Base-by-base conservation (phyloP, 2,888 invertebrate genomes). In the Scaptomyza parva region DNA sequence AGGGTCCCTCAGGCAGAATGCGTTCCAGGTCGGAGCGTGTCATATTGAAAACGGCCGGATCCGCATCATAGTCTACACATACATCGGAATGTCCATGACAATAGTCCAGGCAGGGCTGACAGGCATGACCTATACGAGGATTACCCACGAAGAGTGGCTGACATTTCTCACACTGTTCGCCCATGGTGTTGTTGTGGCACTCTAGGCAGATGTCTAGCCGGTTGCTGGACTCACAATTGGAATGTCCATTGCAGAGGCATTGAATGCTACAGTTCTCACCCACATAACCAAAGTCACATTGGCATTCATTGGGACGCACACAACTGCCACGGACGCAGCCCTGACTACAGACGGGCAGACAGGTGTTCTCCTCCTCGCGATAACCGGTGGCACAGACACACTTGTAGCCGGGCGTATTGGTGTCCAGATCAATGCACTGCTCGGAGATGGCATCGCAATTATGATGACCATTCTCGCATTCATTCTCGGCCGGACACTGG, bases 231-330 rank as follows among this genome's bases (percentile, higher is more conserved):
- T 94, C 95, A 90, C 98, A 99, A 90, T 98, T 94, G 60, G 98
- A 96, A 92, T 98, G 98, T 0, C 97, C 97, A 90, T 98, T 98
- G 91, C 98, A 99, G 90, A 97, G 95, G 90, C 98, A 98, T 91
- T 97, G 96, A 70, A 96, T 96, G 80, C 96, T 96, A 91, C 98
- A 99, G 92, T 98, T 97, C 77, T 95, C 95, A 54, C 98, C 98
- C 22, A 98, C 97, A 91, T 96, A 98, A 60, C 98, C 98, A 92
- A 99, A 98, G 92, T 97, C 95, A 90, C 98, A 98, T 70, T 94
- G 94, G 88, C 98, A 98, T 63, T 94, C 93, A 89, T 97, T 94
- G 51, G 97, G 97, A 84, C 95, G 95, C 18, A 96, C 92, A 90
- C 97, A 98, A 17, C 93, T 94, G 74, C 97, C 98, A 88, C 97